Conservation (phyloP, 2,113 vertebrate genomes). For the Solenodon paradoxus region DNA sequence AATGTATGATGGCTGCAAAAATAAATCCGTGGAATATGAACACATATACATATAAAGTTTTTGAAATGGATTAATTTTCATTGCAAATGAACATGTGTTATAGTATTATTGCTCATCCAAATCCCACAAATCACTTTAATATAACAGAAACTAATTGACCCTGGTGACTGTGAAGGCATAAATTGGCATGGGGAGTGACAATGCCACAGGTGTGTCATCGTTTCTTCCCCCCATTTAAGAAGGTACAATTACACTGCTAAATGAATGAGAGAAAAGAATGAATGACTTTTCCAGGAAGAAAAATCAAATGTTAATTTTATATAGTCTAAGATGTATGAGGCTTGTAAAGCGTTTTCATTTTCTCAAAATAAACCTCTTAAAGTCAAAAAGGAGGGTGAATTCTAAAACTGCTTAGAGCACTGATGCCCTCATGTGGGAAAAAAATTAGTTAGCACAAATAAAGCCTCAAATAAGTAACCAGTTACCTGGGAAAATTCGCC, state of each 20-base stretch:
- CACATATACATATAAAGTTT: neutral
- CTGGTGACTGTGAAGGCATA: neutral
- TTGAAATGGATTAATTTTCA: constrained; percentile 37
- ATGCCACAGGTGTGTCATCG: neutral
- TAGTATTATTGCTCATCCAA: neutral
- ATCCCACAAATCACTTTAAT: constrained; percentile 12
- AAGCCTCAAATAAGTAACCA: neutral
- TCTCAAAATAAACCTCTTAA: constrained; percentile 47
- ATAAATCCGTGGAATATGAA: neutral
- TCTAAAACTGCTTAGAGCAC: constrained; percentile 61
- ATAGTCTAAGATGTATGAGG: constrained; percentile 30
- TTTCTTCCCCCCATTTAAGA: neutral
- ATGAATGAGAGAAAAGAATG: constrained; percentile 28
- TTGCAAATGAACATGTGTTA: neutral
- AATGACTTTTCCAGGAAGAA: constrained; percentile 28
- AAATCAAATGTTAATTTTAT: constrained; percentile 42
- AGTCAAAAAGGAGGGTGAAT: constrained; percentile 40
- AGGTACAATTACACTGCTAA: neutral
- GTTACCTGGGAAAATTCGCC: neutral
- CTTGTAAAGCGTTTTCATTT: neutral
- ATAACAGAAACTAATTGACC: constrained; percentile 6
- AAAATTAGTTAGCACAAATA: constrained; percentile 63
- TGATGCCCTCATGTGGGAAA: constrained; percentile 85
- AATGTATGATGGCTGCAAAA: neutral
- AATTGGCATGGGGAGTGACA: neutral